Base-by-base conservation (phyloP, 2,113 vertebrate genomes). In the Actenoides hombroni region DNA sequence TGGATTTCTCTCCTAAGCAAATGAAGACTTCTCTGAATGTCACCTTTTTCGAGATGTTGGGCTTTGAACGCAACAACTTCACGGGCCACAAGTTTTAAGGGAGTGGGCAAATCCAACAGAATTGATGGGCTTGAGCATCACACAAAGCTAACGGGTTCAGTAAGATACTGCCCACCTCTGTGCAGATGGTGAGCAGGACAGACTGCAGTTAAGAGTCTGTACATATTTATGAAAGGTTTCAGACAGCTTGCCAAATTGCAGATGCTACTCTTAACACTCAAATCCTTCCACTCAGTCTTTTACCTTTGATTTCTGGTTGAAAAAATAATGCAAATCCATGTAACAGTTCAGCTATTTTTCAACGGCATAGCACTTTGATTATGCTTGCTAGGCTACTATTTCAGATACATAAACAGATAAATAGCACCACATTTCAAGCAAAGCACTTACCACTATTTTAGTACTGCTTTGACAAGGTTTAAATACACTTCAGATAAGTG, bases 391-490 rank as follows among this genome's bases (percentile, higher is more conserved):
- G 37, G 70, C 25, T 88, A 83, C 71, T 75, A 74, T 83, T 92
- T 97, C 73, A 93, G 83, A 92, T 74, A 44, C 12, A 76, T 46
- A 88, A 88, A 84, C 73, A 92, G 81, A 93, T 29, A 94, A 83
- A 94, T 25, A 79, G 57, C 46, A 83, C 17, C 65, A 86, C 49
- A 81, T 80, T 95, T 79, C 57, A 95, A 92, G 83, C 59, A 70
- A 69, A 91, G 60, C 76, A 83, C 73, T 90, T 86, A 86, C 53
- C 61, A 63, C 83, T 86, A 77, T 74, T 90, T 96, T 81, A 92
- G 84, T 79, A 82, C 28, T 78, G 69, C 78, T 96, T 77, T 93
- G 94, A 90, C 71, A 92, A 93, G 42, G 37, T 71, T 93, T 90
- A 90, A 90, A 91, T 88, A 92, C 87, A 92, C 73, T 78, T 88